Evolutionary conservation across 2,888 invertebrate species (phyloP).

Genomic region (Heliconius aoede): DNA sequence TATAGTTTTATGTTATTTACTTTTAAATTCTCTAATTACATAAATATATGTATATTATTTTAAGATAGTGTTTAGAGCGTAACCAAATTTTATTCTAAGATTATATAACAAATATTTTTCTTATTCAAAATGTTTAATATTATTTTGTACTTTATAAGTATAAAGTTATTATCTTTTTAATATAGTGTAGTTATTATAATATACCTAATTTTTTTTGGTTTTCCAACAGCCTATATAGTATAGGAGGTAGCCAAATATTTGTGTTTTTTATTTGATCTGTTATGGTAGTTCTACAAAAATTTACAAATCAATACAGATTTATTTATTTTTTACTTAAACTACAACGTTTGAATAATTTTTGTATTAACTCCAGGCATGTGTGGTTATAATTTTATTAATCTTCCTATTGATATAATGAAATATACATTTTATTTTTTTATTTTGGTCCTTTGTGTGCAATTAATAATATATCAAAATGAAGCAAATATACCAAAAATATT

Average conservation of each 20-base stretch:
- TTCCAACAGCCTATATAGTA: neutral
- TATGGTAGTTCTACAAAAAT: neutral
- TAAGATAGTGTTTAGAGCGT: constrained; percentile 38
- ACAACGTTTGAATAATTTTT: neutral
- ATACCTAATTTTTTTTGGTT: neutral
- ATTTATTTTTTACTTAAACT: neutral
- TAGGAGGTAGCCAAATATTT: constrained; percentile 12
- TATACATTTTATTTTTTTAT: neutral
- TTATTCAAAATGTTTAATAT: constrained; percentile 24
- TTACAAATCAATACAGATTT: neutral
- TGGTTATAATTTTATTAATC: constrained; percentile 1
- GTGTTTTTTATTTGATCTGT: neutral
- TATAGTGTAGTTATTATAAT: constrained; percentile 15
- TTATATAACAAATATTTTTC: constrained; percentile 28
- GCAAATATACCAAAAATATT: constrained; percentile 23
- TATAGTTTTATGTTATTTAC: constrained; percentile 60
- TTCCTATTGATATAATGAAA: constrained; percentile 13
- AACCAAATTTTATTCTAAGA: constrained; percentile 44
- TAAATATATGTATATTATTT: constrained; percentile 48
- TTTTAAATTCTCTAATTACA: constrained; percentile 46
- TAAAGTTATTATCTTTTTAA: constrained; percentile 21
- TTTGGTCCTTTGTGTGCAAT: constrained; percentile 11
- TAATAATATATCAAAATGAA: neutral
- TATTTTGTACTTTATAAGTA: neutral
- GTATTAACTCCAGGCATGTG: neutral